Evolutionary conservation across 2,888 invertebrate genomes (phyloP), one percentile per base, ranked within the genome.

Genomic region (Isotomurus palustris): DNA sequence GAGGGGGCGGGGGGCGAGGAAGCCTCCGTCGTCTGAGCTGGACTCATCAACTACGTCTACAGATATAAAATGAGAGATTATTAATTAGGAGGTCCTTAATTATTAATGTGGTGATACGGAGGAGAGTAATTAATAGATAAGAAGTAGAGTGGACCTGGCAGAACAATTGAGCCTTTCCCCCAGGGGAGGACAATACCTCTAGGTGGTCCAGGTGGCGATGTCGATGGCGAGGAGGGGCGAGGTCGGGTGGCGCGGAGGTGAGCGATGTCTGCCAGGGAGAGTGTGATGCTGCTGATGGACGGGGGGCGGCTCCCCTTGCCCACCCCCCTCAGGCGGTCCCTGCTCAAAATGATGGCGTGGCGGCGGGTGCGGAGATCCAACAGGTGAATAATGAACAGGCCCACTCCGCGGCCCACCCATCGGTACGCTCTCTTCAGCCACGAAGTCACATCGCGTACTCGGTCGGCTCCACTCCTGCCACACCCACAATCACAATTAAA

Each of bases 261-360:
- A 70, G 51, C 70, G 53, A 64, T 69, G 68, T 62, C 70, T 63
- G 58, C 70, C 64, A 66, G 68, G 70, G 68, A 68, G 67, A 68
- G 69, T 69, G 69, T 70, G 70, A 69, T 70, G 70, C 70, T 70
- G 70, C 62, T 67, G 68, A 69, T 69, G 66, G 68, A 68, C 64
- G 62, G 66, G 54, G 60, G 67, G 63, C 62, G 66, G 62, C 60
- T 65, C 64, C 56, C 56, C 62, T 58, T 67, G 63, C 53, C 57
- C 55, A 53, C 50, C 49, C 53, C 60, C 64, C 57, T 70, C 70
- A 67, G 58, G n/a, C n/a, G n/a, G n/a, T n/a, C n/a, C 56, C 66
- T 59, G 66, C 59, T 68, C 67, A 69, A 67, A 70, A 70, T 70
- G 69, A 69, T 65, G 69, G 65, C 66, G 70, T 60, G 65, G 60